Conservation (phyloP, 2,888 invertebrate species). For the Brachyptera putata region DNA sequence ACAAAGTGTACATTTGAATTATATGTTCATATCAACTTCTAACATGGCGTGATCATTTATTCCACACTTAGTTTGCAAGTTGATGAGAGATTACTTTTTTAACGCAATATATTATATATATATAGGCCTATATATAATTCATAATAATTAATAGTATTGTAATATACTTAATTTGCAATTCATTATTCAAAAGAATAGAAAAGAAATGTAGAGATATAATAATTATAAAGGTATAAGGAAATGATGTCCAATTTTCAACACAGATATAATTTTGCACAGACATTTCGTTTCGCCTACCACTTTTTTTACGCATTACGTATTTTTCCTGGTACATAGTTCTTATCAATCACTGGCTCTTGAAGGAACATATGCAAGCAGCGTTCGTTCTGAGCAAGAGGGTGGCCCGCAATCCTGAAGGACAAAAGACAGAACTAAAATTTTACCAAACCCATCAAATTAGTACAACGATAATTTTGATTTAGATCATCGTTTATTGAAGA, state of each 20-base stretch:
- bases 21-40: too few species aligned
- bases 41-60: not conserved
- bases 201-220: too few species aligned
- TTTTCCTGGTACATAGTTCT: slow-evolving; percentile 99
- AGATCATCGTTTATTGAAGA: too few species aligned
- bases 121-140: too few species aligned
- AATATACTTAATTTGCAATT: too few species aligned
- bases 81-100: not conserved
- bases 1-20: too few species aligned
- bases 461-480: too few species aligned
- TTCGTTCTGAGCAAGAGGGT: slow-evolving; percentile 98
- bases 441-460: not conserved
- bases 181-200: too few species aligned
- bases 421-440: not conserved
- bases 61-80: not conserved
- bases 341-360: slow-evolving; percentile 95
- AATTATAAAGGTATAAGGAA: too few species aligned
- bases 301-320: slow-evolving; percentile 84
- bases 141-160: not conserved
- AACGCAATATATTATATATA: too few species aligned
- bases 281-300: slow-evolving; percentile 5
- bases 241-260: too few species aligned
- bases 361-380: slow-evolving; percentile 99
- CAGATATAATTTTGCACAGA: slow-evolving; percentile 2
- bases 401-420: slow-evolving; percentile 86